phyloP scores from a whole-genome alignment of 2,113 vertebrate genomes.

The Morphnarchus princeps region DNA sequence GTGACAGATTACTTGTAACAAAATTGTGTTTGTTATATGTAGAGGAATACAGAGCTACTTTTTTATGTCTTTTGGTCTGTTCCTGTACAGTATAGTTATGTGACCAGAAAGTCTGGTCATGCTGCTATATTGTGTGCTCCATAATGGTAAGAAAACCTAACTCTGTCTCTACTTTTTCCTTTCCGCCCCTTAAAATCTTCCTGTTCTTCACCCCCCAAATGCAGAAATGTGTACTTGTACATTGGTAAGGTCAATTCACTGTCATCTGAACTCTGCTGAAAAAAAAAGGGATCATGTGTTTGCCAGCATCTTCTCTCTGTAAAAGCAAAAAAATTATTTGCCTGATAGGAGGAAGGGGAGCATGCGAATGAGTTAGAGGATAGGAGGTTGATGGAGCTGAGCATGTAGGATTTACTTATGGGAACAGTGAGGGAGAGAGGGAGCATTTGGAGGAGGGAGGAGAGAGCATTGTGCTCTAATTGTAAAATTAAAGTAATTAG shows the following conservation, averaged over 20 bases:
- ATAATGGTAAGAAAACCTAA: neutral
- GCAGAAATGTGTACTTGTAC: neutral
- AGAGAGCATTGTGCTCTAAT: constrained; percentile 2
- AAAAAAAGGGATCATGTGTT: neutral
- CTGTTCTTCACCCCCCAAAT: neutral
- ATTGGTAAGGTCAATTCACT: neutral
- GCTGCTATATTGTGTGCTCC: neutral
- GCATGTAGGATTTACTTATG: neutral
- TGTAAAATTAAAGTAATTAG: constrained; percentile 34
- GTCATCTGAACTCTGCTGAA: neutral
- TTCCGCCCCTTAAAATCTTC: neutral
- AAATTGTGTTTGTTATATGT: neutral
- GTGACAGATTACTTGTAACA: neutral
- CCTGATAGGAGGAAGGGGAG: neutral
- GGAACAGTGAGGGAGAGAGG: neutral
- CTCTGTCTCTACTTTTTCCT: neutral
- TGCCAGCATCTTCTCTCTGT: neutral
- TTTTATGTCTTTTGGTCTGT: neutral
- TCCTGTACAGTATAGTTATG: neutral
- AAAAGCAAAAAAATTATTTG: neutral
- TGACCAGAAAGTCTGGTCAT: neutral
- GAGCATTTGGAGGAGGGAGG: neutral
- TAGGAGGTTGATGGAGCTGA: neutral
- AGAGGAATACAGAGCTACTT: neutral
- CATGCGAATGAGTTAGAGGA: neutral